Conservation (phyloP, 2,113 vertebrate species). For the Naja naja region DNA sequence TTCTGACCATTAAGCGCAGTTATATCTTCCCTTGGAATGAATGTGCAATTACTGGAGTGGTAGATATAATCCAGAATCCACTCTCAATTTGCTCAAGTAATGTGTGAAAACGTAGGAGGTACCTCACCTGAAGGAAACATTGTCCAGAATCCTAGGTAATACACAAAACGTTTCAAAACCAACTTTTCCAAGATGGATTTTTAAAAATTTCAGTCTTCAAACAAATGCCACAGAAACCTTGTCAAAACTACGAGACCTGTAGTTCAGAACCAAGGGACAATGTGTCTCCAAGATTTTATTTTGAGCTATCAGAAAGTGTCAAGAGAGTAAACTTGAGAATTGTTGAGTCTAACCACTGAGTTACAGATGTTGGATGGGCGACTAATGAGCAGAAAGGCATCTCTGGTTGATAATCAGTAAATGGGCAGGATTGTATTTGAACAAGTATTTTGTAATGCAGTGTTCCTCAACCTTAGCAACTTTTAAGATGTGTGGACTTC, state of each 20-base stretch:
- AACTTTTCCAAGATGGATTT: not conserved
- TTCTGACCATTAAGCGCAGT: constrained; percentile 14
- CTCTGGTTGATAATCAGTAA: not conserved
- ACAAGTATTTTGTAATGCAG: not conserved
- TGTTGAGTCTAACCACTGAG: not conserved
- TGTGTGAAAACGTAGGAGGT: not conserved
- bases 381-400: not conserved
- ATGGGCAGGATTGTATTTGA: not conserved
- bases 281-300: not conserved
- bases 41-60: not conserved
- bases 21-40: not conserved
- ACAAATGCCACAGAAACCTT: not conserved
- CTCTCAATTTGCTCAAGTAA: not conserved
- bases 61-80: not conserved
- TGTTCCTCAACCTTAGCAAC: too few species aligned
- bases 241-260: not conserved
- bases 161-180: not conserved
- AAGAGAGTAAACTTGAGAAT: not conserved
- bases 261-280: not conserved
- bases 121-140: not conserved
- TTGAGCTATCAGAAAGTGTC: not conserved
- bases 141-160: not conserved
- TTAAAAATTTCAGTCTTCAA: not conserved
- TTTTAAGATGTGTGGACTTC: too few species aligned
- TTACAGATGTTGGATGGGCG: not conserved